Evolutionary conservation across 2,888 invertebrate species (phyloP).

Genomic region (Archips crataeganus): DNA sequence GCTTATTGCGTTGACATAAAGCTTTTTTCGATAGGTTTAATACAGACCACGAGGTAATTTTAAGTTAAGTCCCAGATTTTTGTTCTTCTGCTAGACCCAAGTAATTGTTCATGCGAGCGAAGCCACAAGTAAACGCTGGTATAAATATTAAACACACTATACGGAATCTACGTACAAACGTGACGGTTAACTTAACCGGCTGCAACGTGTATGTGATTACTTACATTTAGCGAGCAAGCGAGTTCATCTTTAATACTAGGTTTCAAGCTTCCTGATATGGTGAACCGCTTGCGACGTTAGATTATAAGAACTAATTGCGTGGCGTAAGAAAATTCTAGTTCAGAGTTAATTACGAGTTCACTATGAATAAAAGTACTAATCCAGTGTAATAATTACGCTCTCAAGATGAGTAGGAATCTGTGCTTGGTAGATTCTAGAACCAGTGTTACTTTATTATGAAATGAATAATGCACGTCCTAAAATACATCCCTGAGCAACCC

Average conservation of each 20-base stretch:
- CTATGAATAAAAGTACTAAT: not conserved
- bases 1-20: no score
- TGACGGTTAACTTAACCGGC: slow-evolving; percentile 33
- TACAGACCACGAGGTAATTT: no score
- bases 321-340: slow-evolving; percentile 9
- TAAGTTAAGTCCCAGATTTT: no score
- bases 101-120: no score
- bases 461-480: not conserved
- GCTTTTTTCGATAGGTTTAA: no score
- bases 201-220: slow-evolving; percentile 29
- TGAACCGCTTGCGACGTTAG: slow-evolving; percentile 18
- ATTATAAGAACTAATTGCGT: slow-evolving; percentile 34
- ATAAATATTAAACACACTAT: not conserved
- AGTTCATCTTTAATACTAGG: slow-evolving; percentile 33
- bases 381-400: not conserved
- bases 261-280: slow-evolving; percentile 31
- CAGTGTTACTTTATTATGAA: not conserved
- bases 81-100: no score
- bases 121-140: not conserved
- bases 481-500: slow-evolving; percentile 7
- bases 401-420: not conserved
- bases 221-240: slow-evolving; percentile 21
- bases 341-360: not conserved
- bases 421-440: not conserved
- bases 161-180: slow-evolving; percentile 25